A percentile compares a stretch with the other conserved stretches of the same genome.
phyloP scores from a whole-genome alignment of 2,888 invertebrate species.

The Heliconius hortense region DNA sequence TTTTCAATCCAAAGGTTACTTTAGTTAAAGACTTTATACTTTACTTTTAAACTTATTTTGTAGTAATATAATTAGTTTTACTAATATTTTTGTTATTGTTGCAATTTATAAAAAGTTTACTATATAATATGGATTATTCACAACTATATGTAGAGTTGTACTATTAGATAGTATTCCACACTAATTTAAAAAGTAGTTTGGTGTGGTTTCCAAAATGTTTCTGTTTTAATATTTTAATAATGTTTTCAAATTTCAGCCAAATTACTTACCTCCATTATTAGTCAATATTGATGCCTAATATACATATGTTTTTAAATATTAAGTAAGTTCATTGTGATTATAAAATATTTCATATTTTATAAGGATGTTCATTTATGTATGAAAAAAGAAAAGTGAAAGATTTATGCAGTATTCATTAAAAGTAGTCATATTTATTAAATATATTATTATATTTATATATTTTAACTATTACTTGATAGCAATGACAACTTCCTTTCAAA shows the following conservation, averaged over 20 bases:
- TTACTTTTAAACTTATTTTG: no score
- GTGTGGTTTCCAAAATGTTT: no score
- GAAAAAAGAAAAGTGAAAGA: not conserved
- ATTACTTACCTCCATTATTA: no score
- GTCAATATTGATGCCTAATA: no score
- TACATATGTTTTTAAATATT: no score
- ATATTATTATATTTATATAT: not conserved
- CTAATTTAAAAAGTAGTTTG: not conserved
- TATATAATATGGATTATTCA: not conserved
- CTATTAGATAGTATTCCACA: not conserved
- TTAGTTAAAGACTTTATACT: not conserved
- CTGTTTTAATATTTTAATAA: no score
- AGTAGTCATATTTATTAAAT: not conserved
- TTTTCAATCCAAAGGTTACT: not conserved
- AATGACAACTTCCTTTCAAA: no score
- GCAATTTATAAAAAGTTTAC: not conserved
- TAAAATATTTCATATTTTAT: not conserved
- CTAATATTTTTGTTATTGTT: not conserved
- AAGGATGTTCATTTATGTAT: not conserved
- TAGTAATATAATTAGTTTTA: not conserved
- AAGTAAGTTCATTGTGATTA: no score
- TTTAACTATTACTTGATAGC: not conserved
- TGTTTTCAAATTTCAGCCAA: no score
- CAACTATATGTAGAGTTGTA: not conserved
- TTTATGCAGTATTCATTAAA: conserved; percentile 15